Evolutionary conservation across 2,113 vertebrate species (phyloP).

Genomic region (Istiophorus platypterus): DNA sequence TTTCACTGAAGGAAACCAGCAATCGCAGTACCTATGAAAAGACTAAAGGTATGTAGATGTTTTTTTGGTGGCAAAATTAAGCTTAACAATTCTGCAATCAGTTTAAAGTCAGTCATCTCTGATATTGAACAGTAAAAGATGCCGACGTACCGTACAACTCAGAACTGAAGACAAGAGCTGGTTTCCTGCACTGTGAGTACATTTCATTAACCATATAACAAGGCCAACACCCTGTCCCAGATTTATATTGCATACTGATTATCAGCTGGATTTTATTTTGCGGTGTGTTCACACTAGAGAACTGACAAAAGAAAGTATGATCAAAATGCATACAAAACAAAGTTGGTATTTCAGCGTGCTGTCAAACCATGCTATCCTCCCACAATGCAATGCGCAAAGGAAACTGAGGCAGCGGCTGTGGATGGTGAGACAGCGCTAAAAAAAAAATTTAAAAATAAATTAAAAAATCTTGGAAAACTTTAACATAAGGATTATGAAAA

Average conservation of each 20-base stretch:
- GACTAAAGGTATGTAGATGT: conserved; percentile 56
- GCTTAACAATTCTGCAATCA: neutral
- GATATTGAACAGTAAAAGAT: conserved; percentile 36
- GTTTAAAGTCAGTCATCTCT: neutral
- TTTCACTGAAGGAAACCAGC: conserved; percentile 69
- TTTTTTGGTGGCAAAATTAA: neutral
- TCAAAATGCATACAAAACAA: too few species aligned
- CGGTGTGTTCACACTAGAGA: neutral
- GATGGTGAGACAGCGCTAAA: too few species aligned
- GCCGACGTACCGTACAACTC: neutral
- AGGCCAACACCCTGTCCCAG: neutral
- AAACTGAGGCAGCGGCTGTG: too few species aligned
- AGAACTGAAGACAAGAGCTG: conserved; percentile 75
- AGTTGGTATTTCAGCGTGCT: too few species aligned
- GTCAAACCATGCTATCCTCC: too few species aligned
- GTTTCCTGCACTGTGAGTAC: conserved; percentile 82
- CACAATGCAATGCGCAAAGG: too few species aligned
- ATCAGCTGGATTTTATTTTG: neutral
- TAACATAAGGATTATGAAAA: too few species aligned
- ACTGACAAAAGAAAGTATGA: neutral
- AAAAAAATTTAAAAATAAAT: too few species aligned
- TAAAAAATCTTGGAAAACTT: too few species aligned
- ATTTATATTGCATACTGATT: neutral
- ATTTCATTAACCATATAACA: neutral
- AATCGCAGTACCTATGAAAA: conserved; percentile 46